Conservation (phyloP, 1,140 invertebrate species). For the Drosophila virilis region DNA sequence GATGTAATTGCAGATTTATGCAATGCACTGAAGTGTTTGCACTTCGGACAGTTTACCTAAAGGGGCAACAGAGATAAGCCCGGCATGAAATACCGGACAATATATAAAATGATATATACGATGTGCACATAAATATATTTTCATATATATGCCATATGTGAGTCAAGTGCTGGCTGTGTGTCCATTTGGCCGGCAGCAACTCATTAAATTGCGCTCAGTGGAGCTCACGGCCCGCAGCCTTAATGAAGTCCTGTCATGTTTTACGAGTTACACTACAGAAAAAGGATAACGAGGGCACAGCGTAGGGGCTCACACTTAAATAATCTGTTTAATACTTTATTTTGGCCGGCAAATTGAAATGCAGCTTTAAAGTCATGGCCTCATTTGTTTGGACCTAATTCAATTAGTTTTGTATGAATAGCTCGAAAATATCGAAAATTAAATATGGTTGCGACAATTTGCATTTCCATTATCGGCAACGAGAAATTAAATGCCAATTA, state of each 20-base stretch:
- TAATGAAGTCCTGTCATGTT: conserved; percentile 28
- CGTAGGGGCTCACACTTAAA: not conserved
- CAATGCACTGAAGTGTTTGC: conserved; percentile 58
- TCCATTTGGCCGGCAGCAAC: conserved; percentile 20
- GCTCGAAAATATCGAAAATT: conserved; percentile 53
- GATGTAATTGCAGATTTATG: conserved; percentile 76
- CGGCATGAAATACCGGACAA: not conserved
- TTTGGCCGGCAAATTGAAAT: not conserved
- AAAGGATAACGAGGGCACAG: not conserved
- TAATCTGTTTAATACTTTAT: not conserved
- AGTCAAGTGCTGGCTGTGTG: conserved; percentile 22
- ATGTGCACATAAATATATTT: conserved; percentile 1
- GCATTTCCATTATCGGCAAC: conserved; percentile 67
- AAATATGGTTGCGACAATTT: conserved; percentile 59
- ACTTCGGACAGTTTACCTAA: conserved; percentile 39
- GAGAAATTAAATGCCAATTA: conserved; percentile 76
- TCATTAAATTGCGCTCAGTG: conserved; percentile 37
- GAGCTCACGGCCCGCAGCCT: not conserved
- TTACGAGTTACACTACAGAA: conserved; percentile 5
- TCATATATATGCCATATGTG: not conserved
- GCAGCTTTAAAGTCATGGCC: too few species aligned
- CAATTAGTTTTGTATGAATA: conserved; percentile 67
- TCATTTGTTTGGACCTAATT: conserved; percentile 42
- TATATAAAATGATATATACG: conserved; percentile 5
- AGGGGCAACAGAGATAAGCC: not conserved